phyloP scores from a whole-genome alignment of 2,888 invertebrate species.

The Atethmia centrago region DNA sequence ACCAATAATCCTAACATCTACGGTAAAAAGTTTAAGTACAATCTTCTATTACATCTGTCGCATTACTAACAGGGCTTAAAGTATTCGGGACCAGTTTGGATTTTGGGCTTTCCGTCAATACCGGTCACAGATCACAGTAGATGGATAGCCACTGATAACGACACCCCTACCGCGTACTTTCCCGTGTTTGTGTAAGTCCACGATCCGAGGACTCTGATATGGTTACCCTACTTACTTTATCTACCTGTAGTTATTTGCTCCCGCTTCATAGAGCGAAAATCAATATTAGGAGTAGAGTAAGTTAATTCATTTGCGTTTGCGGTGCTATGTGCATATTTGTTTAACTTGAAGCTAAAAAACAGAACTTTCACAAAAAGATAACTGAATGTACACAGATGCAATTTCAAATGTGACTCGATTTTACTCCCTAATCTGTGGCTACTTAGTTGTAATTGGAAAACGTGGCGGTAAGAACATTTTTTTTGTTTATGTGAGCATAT shows the following conservation, averaged over 20 bases:
- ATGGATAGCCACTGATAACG: constrained; percentile 54
- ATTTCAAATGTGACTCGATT: constrained; percentile 37
- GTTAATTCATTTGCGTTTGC: constrained; percentile 47
- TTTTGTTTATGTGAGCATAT: constrained; percentile 50
- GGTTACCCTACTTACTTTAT: constrained; percentile 58
- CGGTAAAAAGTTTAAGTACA: constrained; percentile 5
- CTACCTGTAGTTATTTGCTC: constrained; percentile 65
- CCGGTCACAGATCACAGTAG: constrained; percentile 49
- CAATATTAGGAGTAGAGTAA: constrained; percentile 52
- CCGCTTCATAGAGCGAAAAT: constrained; percentile 53
- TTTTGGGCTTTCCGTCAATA: constrained; percentile 49
- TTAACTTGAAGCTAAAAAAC: constrained; percentile 15
- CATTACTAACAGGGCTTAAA: constrained; percentile 44
- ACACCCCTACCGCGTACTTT: constrained; percentile 21
- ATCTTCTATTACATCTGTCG: constrained; percentile 36
- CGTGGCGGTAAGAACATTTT: constrained; percentile 37
- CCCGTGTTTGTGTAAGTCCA: constrained; percentile 50
- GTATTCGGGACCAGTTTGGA: constrained; percentile 39
- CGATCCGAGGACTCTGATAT: constrained; percentile 39
- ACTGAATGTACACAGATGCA: constrained; percentile 25
- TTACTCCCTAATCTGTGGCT: constrained; percentile 30
- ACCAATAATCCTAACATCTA: no score
- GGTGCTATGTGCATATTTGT: constrained; percentile 28
- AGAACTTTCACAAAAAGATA: constrained; percentile 17
- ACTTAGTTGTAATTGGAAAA: constrained; percentile 52